Base-by-base conservation (phyloP, 2,888 invertebrate genomes). In the Lasiommata megera region DNA sequence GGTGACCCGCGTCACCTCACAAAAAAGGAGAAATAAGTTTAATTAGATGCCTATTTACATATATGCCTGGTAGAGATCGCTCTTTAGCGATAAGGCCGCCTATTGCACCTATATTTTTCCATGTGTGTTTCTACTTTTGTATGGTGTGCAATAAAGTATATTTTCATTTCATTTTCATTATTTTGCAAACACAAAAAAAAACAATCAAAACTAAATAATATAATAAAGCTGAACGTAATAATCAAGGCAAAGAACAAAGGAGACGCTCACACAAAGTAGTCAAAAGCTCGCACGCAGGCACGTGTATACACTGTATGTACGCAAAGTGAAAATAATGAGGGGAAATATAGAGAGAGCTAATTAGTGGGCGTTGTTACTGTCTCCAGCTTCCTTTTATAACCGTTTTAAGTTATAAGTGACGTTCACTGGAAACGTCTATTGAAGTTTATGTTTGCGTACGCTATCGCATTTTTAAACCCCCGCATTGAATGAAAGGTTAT, bases 321-420 rank as follows among this genome's bases (percentile, higher is more conserved):
- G 64, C 58, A 60, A 56, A 63, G 59, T 60, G 54, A 56, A 61
- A 63, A 61, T 63, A 63, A 63, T 59, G 54, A 58, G 56, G 59
- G 56, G 63, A 66, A 63, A 61, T 65, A 63, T 64, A 63, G 64
- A 65, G 63, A 62, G 56, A 60, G 65, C 67, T 67, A 65, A 67
- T 67, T 67, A 67, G 64, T 52, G 63, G 47, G 61, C 61, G 62
- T 66, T 66, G 64, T 67, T 64, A 64, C 62, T 67, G 62, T 66
- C 64, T 61, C 53, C 53, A 67, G 62, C 43, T 64, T 56, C 54
- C 56, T 62, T 66, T 66, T 63, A 63, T 66, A 67, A 62, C 57
- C 59, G 60, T 57, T 64, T 54, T 62, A 64, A 61, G 56, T 60
- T 63, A 5, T 23, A 60, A 63, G 61, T 59, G 61, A 53, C 51